phyloP scores from a whole-genome alignment of 2,888 invertebrate species.

The Agelastica alni region DNA sequence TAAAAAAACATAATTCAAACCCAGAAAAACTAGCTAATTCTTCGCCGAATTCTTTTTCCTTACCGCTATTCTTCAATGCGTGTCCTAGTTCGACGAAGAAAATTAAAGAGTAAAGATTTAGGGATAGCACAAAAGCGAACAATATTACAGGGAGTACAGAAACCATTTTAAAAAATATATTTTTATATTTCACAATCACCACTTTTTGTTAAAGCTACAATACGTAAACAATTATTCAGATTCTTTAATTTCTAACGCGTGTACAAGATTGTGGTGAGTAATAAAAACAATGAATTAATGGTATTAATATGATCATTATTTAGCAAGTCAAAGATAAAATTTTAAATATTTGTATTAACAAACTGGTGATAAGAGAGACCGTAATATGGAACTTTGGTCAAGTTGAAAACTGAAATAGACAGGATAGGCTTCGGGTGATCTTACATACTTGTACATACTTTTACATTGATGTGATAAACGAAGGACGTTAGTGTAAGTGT shows the following conservation, averaged over 20 bases:
- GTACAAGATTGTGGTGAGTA: too few relatives aligned
- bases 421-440: neutral
- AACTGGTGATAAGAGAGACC: neutral
- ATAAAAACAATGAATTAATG: too few relatives aligned
- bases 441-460: neutral
- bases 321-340: too few relatives aligned
- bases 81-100: constrained; percentile 13
- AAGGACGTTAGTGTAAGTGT: too few relatives aligned
- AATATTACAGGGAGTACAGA: neutral
- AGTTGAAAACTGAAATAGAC: neutral
- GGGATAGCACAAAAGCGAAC: neutral
- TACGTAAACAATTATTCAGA: too few relatives aligned
- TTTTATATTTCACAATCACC: too few relatives aligned
- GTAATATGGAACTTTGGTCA: too few relatives aligned
- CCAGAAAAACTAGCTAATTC: constrained; percentile 16
- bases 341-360: neutral
- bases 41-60: neutral
- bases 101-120: constrained; percentile 10
- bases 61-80: constrained; percentile 5
- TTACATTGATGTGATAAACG: too few relatives aligned
- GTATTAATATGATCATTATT: too few relatives aligned
- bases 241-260: too few relatives aligned
- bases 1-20: constrained; percentile 22
- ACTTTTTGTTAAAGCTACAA: too few relatives aligned
- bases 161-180: neutral